phyloP scores from a whole-genome alignment of 1,140 invertebrate genomes.

The Papilio helenus region DNA sequence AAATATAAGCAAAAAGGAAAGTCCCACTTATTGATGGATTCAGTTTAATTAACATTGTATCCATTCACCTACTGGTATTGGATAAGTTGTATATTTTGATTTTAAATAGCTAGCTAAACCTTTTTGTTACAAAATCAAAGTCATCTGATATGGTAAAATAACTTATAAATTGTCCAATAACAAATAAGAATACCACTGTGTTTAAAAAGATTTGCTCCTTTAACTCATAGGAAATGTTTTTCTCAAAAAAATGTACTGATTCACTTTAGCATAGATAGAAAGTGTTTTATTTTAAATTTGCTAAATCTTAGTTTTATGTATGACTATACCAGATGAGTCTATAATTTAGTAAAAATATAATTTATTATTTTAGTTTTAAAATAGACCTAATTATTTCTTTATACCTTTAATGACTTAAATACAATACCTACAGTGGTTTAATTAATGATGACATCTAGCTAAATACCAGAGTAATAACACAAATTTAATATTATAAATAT shows the following conservation, averaged over 20 bases:
- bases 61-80: slow-evolving; percentile 29
- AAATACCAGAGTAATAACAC: slow-evolving; percentile 33
- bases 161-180: slow-evolving; percentile 7
- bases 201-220: not conserved
- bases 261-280: slow-evolving; percentile 5
- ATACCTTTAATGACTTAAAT: slow-evolving; percentile 5
- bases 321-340: slow-evolving; percentile 25
- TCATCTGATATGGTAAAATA: not conserved
- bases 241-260: slow-evolving; percentile 2
- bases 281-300: not conserved
- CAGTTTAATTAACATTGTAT: not conserved
- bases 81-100: not conserved
- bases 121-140: not conserved
- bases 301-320: slow-evolving; percentile 23
- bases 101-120: not conserved
- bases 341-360: slow-evolving; percentile 33
- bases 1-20: slow-evolving; percentile 37
- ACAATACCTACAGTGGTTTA: slow-evolving; percentile 23
- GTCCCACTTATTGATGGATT: slow-evolving; percentile 13
- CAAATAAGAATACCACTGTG: not conserved
- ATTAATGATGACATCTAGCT: slow-evolving; percentile 25
- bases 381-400: slow-evolving; percentile 33
- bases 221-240: not conserved
- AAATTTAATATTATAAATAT: slow-evolving; percentile 35
- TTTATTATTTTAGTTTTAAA: slow-evolving; percentile 34